Evolutionary conservation across 2,888 invertebrate species (phyloP).

Genomic region (Lymantria monacha): DNA sequence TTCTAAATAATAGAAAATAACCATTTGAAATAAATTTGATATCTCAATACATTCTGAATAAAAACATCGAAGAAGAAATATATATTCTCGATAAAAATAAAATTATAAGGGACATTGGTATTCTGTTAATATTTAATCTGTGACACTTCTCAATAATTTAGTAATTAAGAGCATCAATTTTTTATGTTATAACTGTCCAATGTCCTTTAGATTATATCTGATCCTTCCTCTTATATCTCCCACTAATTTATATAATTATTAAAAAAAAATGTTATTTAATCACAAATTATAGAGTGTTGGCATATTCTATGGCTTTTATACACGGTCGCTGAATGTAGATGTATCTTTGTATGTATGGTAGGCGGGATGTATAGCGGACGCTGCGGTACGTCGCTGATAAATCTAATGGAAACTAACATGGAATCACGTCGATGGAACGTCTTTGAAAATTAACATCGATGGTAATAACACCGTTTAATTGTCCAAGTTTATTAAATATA

Average conservation of each 20-base stretch:
- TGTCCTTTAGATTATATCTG: constrained; percentile 38
- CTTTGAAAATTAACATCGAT: constrained; percentile 9
- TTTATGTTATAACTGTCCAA: constrained; percentile 32
- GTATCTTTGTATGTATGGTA: constrained; percentile 60
- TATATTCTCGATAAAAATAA: constrained; percentile 38
- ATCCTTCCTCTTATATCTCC: constrained; percentile 35
- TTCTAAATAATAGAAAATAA: constrained; percentile 40
- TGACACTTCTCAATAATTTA: constrained; percentile 19
- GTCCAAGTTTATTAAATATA: neutral
- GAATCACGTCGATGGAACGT: constrained; percentile 5
- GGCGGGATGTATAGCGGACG: constrained; percentile 59
- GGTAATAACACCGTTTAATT: neutral
- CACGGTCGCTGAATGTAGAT: constrained; percentile 69
- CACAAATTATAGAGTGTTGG: constrained; percentile 62
- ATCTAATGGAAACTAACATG: too few relatives aligned
- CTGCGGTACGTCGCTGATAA: constrained; percentile 50
- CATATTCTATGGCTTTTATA: constrained; percentile 66
- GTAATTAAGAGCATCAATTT: constrained; percentile 18
- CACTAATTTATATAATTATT: constrained; percentile 33
- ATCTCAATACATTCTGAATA: constrained; percentile 36
- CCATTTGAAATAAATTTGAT: constrained; percentile 58
- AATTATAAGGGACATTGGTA: constrained; percentile 30
- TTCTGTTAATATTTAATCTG: constrained; percentile 11
- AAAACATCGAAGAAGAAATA: constrained; percentile 48
- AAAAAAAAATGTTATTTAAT: constrained; percentile 45